Evolutionary conservation across 2,113 vertebrate species (phyloP).

Genomic region (Phalacrocorax pelagicus): DNA sequence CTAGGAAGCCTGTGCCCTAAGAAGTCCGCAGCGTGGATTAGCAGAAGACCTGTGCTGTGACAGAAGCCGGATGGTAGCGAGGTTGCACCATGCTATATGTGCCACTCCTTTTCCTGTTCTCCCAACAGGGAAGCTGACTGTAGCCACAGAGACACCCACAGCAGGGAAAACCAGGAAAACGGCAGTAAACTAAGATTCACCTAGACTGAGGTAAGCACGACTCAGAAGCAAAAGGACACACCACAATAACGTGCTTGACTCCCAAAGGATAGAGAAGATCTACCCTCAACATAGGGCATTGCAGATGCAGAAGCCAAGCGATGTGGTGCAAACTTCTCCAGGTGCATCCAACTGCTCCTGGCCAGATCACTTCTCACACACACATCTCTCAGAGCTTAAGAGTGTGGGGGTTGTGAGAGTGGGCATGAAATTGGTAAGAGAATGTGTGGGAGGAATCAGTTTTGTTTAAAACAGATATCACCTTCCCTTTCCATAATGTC

Average conservation of each 20-base stretch:
- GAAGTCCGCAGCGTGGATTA: neutral
- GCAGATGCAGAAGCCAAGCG: neutral
- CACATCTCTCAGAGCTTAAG: neutral
- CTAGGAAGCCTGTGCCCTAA: neutral
- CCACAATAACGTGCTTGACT: neutral
- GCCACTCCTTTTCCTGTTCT: neutral
- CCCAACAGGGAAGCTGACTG: neutral
- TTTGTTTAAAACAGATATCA: neutral
- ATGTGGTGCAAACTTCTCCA: accelerated
- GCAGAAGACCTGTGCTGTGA: neutral
- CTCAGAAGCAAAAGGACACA: neutral
- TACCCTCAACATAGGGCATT: neutral
- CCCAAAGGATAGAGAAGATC: neutral
- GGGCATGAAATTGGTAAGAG: neutral
- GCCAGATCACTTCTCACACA: neutral
- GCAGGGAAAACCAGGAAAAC: neutral
- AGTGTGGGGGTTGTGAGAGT: neutral
- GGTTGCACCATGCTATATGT: neutral
- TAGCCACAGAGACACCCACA: neutral
- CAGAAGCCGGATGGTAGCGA: neutral
- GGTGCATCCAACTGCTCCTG: neutral
- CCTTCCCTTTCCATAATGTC: neutral
- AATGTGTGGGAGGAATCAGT: neutral
- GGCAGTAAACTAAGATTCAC: neutral
- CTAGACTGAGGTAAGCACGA: neutral